Base-by-base conservation (phyloP, 2,797 vertebrate genomes). In the Onychomys arenicola region DNA sequence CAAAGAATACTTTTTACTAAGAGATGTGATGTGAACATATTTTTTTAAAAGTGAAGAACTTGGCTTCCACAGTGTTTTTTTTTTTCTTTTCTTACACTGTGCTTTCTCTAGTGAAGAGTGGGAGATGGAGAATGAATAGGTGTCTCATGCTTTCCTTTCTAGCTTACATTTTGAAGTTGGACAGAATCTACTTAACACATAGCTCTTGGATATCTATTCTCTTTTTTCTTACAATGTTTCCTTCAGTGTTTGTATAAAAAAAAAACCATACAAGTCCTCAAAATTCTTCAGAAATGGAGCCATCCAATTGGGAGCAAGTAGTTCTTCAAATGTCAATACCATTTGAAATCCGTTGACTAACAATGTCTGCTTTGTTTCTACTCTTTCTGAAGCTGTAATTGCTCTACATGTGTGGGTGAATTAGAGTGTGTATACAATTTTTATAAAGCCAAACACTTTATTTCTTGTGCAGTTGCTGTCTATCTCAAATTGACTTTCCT, bases 81-180 rank as follows among this genome's bases (percentile, higher is more conserved):
- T 57, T 59, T 6, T 59, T n/a, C n/a, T 55, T 69, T n/a, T 55
- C 55, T n/a, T 29, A 37, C 23, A 6, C 4, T 55, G 46, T 59
- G 5, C 1, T 55, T 37, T 55, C 23, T 13, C 7, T 17, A 25
- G 7, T 37, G 0, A 6, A 16, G 4, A 37, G 13, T 19, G 2
- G 8, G n/a, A 73, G 40, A 63, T 65, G 11, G 1, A 93, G 13
- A 55, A 13, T 32, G 13, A 19, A 16, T 0, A 37, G 0, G 1
- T 37, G 1, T 0, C 57, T n/a, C 6, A 29, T 0, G 5, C 21
- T 46, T 78, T 34, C 43, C 12, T 16, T 59, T 67, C 29, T 7
- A 55, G 25, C 40, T 29, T 9, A 57, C 10, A 16, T 13, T 63
- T n/a, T 77, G 21, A 49, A 32, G 1, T 61, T 29, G 6, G 5